Evolutionary conservation across 2,113 vertebrate genomes (phyloP), one percentile per base, ranked within the genome.

Genomic region (Chaetodon auriga): DNA sequence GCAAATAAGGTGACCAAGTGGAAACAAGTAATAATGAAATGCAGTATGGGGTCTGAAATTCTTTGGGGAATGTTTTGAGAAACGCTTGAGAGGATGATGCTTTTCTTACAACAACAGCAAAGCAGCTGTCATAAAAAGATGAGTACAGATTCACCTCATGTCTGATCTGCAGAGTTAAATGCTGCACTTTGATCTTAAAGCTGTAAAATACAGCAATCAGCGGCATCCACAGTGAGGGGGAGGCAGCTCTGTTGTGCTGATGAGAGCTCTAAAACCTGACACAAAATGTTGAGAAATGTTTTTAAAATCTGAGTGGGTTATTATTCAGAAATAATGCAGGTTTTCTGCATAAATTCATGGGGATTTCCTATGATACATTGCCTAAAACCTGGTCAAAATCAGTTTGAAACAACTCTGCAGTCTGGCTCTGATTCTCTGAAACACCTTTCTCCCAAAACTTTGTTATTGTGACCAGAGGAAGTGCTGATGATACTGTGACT

Each of bases 121-220:
- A n/a, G 38, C 23, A 57, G 75, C 54, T 85, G 80, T 64, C 72
- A 68, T 4, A 73, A 76, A 80, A 80, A 61, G 45, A 74, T 43
- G 7, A 36, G 57, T n/a, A 36, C 13, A 54, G 73, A 68, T 68
- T 11, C 43, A 38, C 6, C 4, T 66, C 41, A 13, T 68, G 23
- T 78, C 61, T 48, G 68, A 80, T 80, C 49, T 43, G 25, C 16
- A 46, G 30, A 51, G 68, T 81, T 82, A 68, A 85, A 82, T 70
- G 73, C 63, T 61, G 30, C 55, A 57, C 49, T 82, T 81, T 83
- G 80, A 82, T 87, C 60, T 84, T 36, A 82, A 79, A 82, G 66
- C 63, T 51, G 36, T 55, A 74, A 61, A 87, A 76, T 45, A 46
- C 72, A 89, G 75, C 87, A 15, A 82, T 81, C 73, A 66, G 35